Conservation (phyloP, 2,888 invertebrate species). For the Agonopterix subpropinquella region DNA sequence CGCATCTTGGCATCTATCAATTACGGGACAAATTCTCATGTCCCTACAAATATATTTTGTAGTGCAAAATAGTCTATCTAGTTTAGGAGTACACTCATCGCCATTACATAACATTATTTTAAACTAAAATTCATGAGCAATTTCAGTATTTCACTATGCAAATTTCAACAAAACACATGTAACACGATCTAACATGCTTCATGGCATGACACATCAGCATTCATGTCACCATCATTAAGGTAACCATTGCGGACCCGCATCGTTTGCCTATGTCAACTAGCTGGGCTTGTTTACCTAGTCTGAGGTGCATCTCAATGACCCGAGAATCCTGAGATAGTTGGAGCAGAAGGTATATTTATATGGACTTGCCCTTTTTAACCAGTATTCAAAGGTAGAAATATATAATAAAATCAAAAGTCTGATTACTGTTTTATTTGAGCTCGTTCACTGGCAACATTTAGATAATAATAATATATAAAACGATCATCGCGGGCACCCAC, state of each 20-base stretch:
- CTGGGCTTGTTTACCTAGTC: constrained; percentile 40
- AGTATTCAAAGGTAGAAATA: too few relatives aligned
- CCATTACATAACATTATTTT: too few relatives aligned
- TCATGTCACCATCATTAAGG: constrained; percentile 22
- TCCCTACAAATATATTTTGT: background rate
- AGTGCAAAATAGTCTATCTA: background rate
- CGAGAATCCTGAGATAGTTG: too few relatives aligned
- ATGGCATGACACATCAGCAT: constrained; percentile 16
- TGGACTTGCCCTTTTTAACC: too few relatives aligned
- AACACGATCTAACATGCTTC: background rate
- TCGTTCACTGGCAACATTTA: too few relatives aligned
- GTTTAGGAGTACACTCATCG: background rate
- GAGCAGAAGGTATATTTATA: too few relatives aligned
- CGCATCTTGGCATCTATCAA: constrained; percentile 20
- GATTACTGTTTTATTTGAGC: too few relatives aligned
- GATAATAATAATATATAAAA: too few relatives aligned
- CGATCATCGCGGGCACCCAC: constrained; percentile 3
- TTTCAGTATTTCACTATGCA: background rate
- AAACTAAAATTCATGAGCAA: constrained; percentile 2
- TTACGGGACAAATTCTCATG: constrained; percentile 6
- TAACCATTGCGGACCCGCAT: constrained; percentile 42
- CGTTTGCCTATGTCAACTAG: constrained; percentile 53
- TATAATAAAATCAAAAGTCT: too few relatives aligned
- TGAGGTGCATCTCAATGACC: constrained; percentile 43
- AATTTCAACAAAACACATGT: background rate